These are phyloP conservation scores for Acleris emargana DNA, from an alignment of 2,888 invertebrate genomes.

Conservation along the genomic window DNA sequence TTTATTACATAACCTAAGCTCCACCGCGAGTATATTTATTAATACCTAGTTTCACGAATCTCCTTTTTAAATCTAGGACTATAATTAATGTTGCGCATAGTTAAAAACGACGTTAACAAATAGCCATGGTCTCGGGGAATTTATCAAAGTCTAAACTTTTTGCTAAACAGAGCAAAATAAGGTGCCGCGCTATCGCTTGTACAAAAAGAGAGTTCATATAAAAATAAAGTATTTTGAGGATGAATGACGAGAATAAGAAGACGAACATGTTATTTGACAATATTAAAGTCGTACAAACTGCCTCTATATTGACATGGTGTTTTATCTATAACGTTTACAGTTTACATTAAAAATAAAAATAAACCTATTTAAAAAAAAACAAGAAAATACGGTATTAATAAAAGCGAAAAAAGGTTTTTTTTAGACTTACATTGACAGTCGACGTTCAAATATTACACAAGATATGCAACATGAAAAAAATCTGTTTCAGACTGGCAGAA, in stretches of 20 bases:
- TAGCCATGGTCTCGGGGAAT: slow-evolving; percentile 29
- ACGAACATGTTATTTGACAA: neutral
- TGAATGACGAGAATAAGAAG: too few relatives aligned
- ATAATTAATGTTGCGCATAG: slow-evolving; percentile 35
- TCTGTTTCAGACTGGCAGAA: too few relatives aligned
- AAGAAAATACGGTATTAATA: too few relatives aligned
- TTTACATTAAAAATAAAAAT: too few relatives aligned
- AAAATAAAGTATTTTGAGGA: neutral
- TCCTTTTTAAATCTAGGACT: slow-evolving; percentile 12
- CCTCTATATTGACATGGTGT: too few relatives aligned
- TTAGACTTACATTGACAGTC: too few relatives aligned
- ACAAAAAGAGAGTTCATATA: neutral
- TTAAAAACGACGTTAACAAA: slow-evolving; percentile 36
- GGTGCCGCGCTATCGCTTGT: slow-evolving; percentile 26
- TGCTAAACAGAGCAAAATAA: slow-evolving; percentile 23
- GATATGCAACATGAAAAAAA: too few relatives aligned
- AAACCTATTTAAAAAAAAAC: too few relatives aligned
- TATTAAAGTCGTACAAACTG: too few relatives aligned
- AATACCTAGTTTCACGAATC: slow-evolving; percentile 16
- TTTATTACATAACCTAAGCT: slow-evolving; percentile 7
- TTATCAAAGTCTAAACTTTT: slow-evolving; percentile 37
- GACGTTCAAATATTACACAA: too few relatives aligned
- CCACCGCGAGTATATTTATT: slow-evolving; percentile 15
- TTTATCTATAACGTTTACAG: too few relatives aligned
- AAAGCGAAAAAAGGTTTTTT: too few relatives aligned